Percentiles rank a stretch among this genome's conserved stretches.
phyloP scores from a whole-genome alignment of 1,140 invertebrate species.

The Anoplophora glabripennis region DNA sequence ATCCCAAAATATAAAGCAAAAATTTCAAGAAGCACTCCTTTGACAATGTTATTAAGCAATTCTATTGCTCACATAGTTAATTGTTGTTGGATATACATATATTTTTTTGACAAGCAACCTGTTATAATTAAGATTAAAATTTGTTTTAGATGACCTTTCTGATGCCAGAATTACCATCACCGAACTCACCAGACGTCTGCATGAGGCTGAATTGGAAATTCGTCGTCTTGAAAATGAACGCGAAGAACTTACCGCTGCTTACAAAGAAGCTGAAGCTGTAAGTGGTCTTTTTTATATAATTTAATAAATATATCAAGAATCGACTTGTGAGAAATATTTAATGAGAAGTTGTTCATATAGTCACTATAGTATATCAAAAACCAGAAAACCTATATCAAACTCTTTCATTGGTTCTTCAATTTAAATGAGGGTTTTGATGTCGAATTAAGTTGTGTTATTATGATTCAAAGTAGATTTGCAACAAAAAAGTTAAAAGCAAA shows the following conservation, averaged over 20 bases:
- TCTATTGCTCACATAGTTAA: neutral
- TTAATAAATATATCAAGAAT: neutral
- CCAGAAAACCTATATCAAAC: too few species aligned
- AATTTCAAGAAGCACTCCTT: too few species aligned
- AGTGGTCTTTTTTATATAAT: constrained; percentile 49
- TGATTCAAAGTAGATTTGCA: too few species aligned
- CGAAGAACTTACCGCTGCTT: constrained; percentile 92
- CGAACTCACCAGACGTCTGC: constrained; percentile 89
- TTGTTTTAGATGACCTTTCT: constrained; percentile 80
- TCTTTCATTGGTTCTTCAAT: too few species aligned
- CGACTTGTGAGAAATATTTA: too few species aligned
- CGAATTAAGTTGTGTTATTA: too few species aligned
- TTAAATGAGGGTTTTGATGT: too few species aligned
- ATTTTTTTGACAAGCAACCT: too few species aligned
- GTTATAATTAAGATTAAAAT: neutral
- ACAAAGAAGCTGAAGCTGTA: constrained; percentile 95
- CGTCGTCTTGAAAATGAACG: constrained; percentile 95
- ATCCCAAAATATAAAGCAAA: constrained; percentile 9
- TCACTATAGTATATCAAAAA: too few species aligned
- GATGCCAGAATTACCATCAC: constrained; percentile 87
- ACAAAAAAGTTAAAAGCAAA: too few species aligned
- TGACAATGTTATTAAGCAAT: too few species aligned
- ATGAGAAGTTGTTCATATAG: too few species aligned
- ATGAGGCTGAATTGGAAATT: constrained; percentile 93
- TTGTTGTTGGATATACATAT: neutral